These are phyloP conservation scores for Florisuga fusca DNA, from an alignment of 2,797 vertebrate species.

Conservation along the genomic window DNA sequence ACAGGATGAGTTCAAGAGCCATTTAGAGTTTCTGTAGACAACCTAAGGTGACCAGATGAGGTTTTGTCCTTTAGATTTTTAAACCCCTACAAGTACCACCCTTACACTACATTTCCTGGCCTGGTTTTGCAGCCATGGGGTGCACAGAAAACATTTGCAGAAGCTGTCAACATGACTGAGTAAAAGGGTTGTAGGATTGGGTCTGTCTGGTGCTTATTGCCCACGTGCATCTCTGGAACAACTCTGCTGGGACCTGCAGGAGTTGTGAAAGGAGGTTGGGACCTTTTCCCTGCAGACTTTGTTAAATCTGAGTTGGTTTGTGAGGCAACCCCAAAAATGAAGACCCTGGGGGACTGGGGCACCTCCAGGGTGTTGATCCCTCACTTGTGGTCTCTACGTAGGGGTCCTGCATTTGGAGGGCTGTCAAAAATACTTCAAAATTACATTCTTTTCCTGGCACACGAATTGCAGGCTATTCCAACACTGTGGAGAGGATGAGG, in stretches of 20 bases:
- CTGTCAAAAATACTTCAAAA: background rate
- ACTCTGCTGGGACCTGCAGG: accelerated
- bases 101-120: background rate
- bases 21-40: background rate
- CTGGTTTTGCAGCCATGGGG: background rate
- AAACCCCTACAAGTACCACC: background rate
- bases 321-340: background rate
- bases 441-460: background rate
- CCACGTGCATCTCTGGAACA: background rate
- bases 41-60: background rate
- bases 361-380: background rate
- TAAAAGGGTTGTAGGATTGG: background rate
- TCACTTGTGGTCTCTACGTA: accelerated
- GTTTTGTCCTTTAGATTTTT: background rate
- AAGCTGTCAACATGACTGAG: accelerated
- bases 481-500: background rate
- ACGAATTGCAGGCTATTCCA: background rate
- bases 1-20: accelerated
- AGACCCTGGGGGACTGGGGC: background rate
- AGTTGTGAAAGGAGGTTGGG: slow-evolving; percentile 7
- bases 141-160: background rate
- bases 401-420: background rate
- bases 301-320: background rate
- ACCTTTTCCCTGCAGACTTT: background rate
- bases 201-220: background rate